Evolutionary conservation across 2,797 vertebrate genomes (phyloP).

Genomic region (Holocentrus rufus): DNA sequence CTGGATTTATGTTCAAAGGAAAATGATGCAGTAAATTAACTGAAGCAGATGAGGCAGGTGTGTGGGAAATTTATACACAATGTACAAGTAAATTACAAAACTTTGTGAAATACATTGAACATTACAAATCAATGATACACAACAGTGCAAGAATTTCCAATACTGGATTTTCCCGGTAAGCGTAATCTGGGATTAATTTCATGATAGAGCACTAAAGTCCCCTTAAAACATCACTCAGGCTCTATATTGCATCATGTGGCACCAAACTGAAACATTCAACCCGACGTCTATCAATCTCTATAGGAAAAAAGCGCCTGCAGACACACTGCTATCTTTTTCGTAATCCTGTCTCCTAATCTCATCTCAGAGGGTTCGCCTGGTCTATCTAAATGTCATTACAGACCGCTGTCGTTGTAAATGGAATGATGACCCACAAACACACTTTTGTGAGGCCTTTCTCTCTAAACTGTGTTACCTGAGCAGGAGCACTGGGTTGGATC

Average conservation of each 20-base stretch:
- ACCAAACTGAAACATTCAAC: not conserved
- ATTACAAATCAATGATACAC: not conserved
- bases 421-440: constrained; percentile 75
- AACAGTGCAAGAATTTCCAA: constrained; percentile 1
- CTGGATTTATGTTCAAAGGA: no score
- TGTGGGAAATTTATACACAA: not conserved
- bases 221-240: constrained; percentile 38
- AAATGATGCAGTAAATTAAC: no score
- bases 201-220: constrained; percentile 6
- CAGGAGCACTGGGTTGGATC: constrained; percentile 37
- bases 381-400: constrained; percentile 26
- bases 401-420: constrained; percentile 43
- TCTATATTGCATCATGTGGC: constrained; percentile 45
- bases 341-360: constrained; percentile 65
- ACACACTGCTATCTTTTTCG: constrained; percentile 37
- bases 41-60: not conserved
- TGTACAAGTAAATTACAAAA: not conserved
- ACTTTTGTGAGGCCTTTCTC: constrained; percentile 59
- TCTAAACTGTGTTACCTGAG: constrained; percentile 54
- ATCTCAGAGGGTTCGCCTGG: constrained; percentile 30
- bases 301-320: constrained; percentile 49
- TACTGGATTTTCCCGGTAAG: constrained; percentile 33
- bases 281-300: not conserved
- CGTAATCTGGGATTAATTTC: constrained; percentile 51
- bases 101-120: no score